phyloP scores from a whole-genome alignment of 2,113 vertebrate species.

The Tylochromis polylepis region DNA sequence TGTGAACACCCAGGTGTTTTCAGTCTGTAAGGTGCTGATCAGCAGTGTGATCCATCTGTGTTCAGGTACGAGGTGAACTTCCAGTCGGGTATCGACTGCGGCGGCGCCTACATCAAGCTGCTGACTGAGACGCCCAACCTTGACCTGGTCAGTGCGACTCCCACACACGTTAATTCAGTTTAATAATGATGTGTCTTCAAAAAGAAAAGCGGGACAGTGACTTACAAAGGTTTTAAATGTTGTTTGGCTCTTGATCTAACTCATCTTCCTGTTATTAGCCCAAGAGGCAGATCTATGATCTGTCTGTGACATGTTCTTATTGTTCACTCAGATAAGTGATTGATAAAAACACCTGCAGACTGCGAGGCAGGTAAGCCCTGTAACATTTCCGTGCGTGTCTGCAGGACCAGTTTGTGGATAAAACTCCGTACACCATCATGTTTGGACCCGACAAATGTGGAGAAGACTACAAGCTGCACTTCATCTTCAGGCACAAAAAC shows the following conservation, averaged over 20 bases:
- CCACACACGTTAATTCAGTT: not conserved
- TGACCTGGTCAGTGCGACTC: slow-evolving; percentile 79
- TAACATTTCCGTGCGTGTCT: not conserved
- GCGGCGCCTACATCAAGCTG: slow-evolving; percentile 94
- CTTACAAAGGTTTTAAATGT: not conserved
- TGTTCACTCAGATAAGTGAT: not conserved
- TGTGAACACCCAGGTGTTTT: not conserved
- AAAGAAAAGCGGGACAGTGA: not conserved
- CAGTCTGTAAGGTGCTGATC: not conserved
- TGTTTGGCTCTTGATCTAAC: not conserved
- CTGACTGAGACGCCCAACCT: slow-evolving; percentile 87
- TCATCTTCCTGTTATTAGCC: not conserved
- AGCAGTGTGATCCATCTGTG: not conserved
- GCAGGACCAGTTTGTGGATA: slow-evolving; percentile 94
- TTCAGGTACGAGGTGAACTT: slow-evolving; percentile 97
- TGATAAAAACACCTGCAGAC: not conserved
- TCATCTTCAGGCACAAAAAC: slow-evolving; percentile 98
- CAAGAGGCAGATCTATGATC: not conserved
- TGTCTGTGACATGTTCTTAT: not conserved
- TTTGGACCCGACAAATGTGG: slow-evolving; percentile 98
- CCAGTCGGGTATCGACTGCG: slow-evolving; percentile 95
- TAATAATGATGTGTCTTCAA: not conserved
- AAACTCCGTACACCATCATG: slow-evolving; percentile 97
- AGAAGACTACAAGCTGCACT: slow-evolving; percentile 97
- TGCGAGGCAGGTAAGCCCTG: not conserved